phyloP scores from a whole-genome alignment of 1,140 invertebrate genomes.

The Mercenaria mercenaria region DNA sequence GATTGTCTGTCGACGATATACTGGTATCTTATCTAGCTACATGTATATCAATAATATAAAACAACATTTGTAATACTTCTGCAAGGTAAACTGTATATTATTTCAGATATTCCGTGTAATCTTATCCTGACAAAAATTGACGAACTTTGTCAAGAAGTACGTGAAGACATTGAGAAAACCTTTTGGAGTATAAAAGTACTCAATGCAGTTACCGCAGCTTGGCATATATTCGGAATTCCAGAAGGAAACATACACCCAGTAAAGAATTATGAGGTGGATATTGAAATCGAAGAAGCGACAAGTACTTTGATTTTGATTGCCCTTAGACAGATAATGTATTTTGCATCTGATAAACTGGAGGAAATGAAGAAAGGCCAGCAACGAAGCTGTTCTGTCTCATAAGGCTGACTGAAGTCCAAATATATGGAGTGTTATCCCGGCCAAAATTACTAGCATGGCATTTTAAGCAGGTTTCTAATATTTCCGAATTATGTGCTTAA shows the following conservation, averaged over 20 bases:
- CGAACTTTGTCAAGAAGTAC: not conserved
- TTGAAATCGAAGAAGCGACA: not conserved
- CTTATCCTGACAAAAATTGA: not conserved
- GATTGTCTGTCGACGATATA: too few species aligned
- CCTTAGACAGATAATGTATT: not conserved
- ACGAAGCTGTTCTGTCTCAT: too few species aligned
- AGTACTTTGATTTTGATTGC: not conserved
- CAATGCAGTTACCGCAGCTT: not conserved
- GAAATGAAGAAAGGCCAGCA: not conserved
- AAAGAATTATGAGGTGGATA: not conserved
- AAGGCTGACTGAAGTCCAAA: too few species aligned
- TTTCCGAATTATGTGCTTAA: too few species aligned
- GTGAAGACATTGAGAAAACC: not conserved
- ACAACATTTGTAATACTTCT: too few species aligned
- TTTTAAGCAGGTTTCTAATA: too few species aligned
- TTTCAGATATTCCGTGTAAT: not conserved
- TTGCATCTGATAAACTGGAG: not conserved
- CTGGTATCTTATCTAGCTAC: too few species aligned
- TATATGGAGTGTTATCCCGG: too few species aligned
- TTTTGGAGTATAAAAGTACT: not conserved
- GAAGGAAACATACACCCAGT: not conserved
- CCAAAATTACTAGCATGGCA: too few species aligned
- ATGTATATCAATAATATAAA: too few species aligned
- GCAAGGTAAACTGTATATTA: too few species aligned
- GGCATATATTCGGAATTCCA: not conserved